Evolutionary conservation across 2,113 vertebrate genomes (phyloP).

Genomic region (human): DNA sequence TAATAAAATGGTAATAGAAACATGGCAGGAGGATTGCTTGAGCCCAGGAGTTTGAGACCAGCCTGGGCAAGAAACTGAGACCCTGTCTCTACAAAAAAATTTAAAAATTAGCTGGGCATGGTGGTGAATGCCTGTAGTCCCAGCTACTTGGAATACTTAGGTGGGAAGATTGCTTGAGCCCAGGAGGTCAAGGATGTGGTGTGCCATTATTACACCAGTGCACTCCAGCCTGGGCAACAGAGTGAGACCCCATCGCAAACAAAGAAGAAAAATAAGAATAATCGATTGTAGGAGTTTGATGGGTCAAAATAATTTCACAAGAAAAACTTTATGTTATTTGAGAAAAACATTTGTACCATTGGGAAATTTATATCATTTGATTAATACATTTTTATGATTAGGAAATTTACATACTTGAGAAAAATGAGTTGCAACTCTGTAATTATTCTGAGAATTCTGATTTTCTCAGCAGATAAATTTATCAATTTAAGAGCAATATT

Average conservation of each 20-base stretch:
- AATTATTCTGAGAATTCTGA: not conserved
- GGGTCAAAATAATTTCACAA: not conserved
- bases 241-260: too few relatives aligned
- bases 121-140: too few relatives aligned
- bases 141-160: too few relatives aligned
- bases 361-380: not conserved
- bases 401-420: not conserved
- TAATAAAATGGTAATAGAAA: not conserved
- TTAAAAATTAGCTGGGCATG: too few relatives aligned
- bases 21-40: not conserved
- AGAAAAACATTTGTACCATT: not conserved
- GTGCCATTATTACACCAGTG: too few relatives aligned
- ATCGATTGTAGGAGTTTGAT: not conserved
- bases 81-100: too few relatives aligned
- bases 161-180: too few relatives aligned
- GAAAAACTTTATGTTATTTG: constrained; percentile 21
- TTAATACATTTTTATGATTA: not conserved
- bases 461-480: constrained; percentile 26
- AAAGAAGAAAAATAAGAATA: not conserved
- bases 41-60: not conserved
- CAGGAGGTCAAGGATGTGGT: too few relatives aligned
- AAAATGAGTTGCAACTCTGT: not conserved
- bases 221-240: too few relatives aligned
- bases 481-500: not conserved
- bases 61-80: too few relatives aligned